Evolutionary conservation across 64 coral and sea anemone species (phyloP), one percentile per base, ranked within the genome.

Genomic region (Stylophora pistillata): DNA sequence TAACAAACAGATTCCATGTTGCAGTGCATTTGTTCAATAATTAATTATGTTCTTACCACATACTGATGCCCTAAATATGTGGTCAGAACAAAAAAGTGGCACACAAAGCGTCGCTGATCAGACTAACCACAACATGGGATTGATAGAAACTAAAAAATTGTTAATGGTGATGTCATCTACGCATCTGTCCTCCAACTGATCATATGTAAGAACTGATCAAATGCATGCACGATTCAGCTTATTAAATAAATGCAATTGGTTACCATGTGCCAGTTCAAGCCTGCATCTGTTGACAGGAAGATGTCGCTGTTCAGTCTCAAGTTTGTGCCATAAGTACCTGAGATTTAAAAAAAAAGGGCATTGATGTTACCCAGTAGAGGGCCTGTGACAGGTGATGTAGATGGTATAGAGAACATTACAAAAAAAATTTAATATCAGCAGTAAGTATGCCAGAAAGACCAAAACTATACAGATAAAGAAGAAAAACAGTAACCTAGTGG

Each of bases 211-310:
- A 53, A 20, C 3, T 21, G 20, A 21, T 70, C 66, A 6, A 0
- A 10, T 29, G 23, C 14, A 0, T 31, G 1, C 25, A 13, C 12
- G 11, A 34, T 31, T 7, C 72, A 25, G 30, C 12, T 23, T 76
- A 47, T 53, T 17, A 53, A 53, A 9, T 23, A 76, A 29, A 28
- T 64, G 32, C 33, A 37, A 47, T 26, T 21, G 16, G 58, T 58
- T 72, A 98, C 96, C 96, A 95, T 81, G 47, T 95, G 93, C 96
- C 96, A 98, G 14, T 86, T 74, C 16, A 92, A 58, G 37, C 96
- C 96, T 30, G 89, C 96, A 88, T 98, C 86, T 56, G 81, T 78
- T 25, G 96, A 98, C 30, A 98, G 41, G 79, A 86, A 98, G 21
- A 98, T 58, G 55, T 98, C 90, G 18, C 76, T 86, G 72, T 29